Evolutionary conservation across 1,140 invertebrate genomes (phyloP).

Genomic region (Thaumatotibia leucotreta): DNA sequence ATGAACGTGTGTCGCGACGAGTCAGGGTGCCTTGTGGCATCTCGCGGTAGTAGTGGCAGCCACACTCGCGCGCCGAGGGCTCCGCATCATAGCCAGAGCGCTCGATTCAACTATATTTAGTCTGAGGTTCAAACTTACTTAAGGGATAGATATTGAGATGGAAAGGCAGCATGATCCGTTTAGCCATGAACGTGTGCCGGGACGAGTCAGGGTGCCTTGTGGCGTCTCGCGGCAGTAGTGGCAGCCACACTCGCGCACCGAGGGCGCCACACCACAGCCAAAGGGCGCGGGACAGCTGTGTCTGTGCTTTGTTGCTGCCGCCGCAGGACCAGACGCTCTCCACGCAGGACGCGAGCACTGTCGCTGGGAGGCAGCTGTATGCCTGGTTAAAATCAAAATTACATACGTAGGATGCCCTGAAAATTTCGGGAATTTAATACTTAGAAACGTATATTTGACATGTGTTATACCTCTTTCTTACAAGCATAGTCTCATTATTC

Average conservation of each 20-base stretch:
- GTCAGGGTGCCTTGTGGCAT: no score
- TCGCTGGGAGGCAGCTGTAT: constrained; percentile 90
- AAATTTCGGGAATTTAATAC: no score
- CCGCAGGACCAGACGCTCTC: constrained; percentile 97
- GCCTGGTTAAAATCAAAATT: no score
- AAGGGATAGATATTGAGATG: constrained; percentile 97
- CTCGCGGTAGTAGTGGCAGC: no score
- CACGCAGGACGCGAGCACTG: constrained; percentile 95
- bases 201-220: constrained; percentile 78
- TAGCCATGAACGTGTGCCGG: constrained; percentile 94
- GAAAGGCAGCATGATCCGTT: constrained; percentile 98
- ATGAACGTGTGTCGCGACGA: no score
- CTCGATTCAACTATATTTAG: no score
- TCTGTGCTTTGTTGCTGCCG: constrained; percentile 81
- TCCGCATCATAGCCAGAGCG: no score
- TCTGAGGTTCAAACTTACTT: constrained; percentile 80
- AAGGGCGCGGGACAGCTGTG: constrained; percentile 95
- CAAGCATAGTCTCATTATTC: no score
- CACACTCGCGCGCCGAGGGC: no score
- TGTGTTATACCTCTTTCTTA: no score
- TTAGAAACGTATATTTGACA: no score
- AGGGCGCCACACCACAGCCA: constrained; percentile 98
- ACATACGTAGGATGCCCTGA: no score
- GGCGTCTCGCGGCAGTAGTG: constrained; percentile 89
- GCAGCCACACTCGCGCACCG: constrained; percentile 98